Conservation (phyloP, 2,797 vertebrate species). For the Otus scops region DNA sequence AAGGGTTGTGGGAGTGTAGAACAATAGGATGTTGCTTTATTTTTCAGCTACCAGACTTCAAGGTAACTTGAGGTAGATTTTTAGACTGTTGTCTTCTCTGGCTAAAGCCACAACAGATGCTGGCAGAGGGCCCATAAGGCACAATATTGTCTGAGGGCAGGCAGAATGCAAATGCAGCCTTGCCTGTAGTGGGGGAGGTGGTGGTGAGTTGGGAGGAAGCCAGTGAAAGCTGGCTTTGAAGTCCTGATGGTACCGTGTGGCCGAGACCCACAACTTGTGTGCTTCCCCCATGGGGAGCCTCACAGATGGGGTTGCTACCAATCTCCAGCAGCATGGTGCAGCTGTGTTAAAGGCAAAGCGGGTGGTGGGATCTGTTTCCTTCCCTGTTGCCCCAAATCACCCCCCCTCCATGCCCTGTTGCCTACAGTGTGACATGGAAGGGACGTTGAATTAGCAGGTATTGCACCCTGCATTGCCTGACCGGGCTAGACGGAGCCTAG, state of each 20-base stretch:
- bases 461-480: fast-evolving
- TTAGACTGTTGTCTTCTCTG: background rate
- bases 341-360: background rate
- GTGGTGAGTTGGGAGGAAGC: background rate
- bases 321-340: background rate
- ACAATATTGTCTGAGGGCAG: background rate
- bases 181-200: background rate
- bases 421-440: background rate
- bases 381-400: background rate
- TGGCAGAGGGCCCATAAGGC: background rate
- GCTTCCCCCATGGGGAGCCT: background rate
- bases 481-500: background rate
- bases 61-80: background rate
- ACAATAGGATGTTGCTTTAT: constrained; percentile 31
- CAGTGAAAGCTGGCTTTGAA: background rate
- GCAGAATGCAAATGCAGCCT: background rate
- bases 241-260: background rate
- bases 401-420: background rate
- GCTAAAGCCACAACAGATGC: constrained; percentile 2
- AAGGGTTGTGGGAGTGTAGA: constrained; percentile 68
- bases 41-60: background rate
- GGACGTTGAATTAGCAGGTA: background rate
- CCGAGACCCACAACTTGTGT: background rate
- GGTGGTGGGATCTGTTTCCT: background rate
- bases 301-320: background rate